phyloP scores from a whole-genome alignment of 2,888 invertebrate genomes.

The Epirrhoe tristata region DNA sequence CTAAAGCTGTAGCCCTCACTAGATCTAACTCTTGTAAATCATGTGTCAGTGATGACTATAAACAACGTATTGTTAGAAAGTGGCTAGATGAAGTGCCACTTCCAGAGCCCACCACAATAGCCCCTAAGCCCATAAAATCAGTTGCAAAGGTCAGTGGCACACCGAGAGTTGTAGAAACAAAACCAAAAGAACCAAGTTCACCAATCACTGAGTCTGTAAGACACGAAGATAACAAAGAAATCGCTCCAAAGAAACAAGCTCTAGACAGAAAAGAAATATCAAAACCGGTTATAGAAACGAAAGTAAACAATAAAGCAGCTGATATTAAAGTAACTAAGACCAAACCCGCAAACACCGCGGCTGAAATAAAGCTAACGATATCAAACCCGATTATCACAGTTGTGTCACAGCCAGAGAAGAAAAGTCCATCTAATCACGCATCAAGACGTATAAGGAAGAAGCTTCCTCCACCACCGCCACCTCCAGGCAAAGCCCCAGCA shows the following conservation, averaged over 20 bases:
- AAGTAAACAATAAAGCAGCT: not conserved
- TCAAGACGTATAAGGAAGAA: slow-evolving; percentile 73
- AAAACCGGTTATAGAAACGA: slow-evolving; percentile 12
- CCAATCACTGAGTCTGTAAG: slow-evolving; percentile 51
- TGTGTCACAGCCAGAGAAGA: slow-evolving; percentile 54
- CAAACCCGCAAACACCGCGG: slow-evolving; percentile 23
- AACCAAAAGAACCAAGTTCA: slow-evolving; percentile 53
- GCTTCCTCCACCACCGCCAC: slow-evolving; percentile 78
- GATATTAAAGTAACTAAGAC: slow-evolving; percentile 20
- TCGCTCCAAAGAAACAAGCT: slow-evolving; percentile 42
- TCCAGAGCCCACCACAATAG: slow-evolving; percentile 46
- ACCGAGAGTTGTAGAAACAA: slow-evolving; percentile 67
- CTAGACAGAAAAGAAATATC: slow-evolving; percentile 33
- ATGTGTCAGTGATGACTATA: slow-evolving; percentile 87
- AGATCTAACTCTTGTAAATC: slow-evolving; percentile 84
- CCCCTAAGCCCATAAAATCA: slow-evolving; percentile 64
- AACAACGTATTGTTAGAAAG: slow-evolving; percentile 90
- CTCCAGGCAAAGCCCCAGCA: slow-evolving; percentile 62
- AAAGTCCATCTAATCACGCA: slow-evolving; percentile 65
- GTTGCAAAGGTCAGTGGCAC: slow-evolving; percentile 77
- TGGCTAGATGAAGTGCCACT: slow-evolving; percentile 91
- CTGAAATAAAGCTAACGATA: slow-evolving; percentile 32
- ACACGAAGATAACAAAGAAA: slow-evolving; percentile 47
- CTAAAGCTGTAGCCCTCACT: slow-evolving; percentile 64
- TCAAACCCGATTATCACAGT: slow-evolving; percentile 34